phyloP scores from a whole-genome alignment of 1,140 invertebrate genomes.

The Euwallacea similis region DNA sequence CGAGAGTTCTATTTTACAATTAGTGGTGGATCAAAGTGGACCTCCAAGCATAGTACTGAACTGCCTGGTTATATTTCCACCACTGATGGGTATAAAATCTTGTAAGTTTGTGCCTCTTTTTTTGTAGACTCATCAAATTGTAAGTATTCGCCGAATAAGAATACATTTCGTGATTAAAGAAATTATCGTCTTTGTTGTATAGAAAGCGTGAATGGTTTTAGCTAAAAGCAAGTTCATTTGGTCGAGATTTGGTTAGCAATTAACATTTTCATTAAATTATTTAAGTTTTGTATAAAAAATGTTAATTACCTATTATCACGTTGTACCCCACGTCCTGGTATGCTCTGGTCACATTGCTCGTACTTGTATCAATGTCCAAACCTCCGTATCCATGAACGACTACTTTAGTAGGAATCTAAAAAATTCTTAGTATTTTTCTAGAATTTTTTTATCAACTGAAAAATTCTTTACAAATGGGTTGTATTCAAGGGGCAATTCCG shows the following conservation, averaged over 20 bases:
- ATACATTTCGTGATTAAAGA: too few relatives aligned
- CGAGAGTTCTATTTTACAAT: too few relatives aligned
- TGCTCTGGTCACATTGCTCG: slow-evolving; percentile 44
- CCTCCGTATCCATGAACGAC: slow-evolving; percentile 51
- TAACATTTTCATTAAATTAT: slow-evolving; percentile 4
- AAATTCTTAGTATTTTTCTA: background rate
- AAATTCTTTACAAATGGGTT: slow-evolving; percentile 22
- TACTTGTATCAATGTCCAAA: slow-evolving; percentile 43
- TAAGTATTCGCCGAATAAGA: too few relatives aligned
- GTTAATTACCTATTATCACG: slow-evolving; percentile 45
- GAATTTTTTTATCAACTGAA: background rate
- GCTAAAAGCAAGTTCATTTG: background rate
- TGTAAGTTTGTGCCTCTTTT: too few relatives aligned
- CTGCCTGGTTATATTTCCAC: too few relatives aligned
- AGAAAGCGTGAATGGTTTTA: too few relatives aligned
- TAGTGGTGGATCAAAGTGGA: too few relatives aligned
- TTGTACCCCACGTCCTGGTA: slow-evolving; percentile 47
- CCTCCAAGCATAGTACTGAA: too few relatives aligned
- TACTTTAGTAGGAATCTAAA: slow-evolving; percentile 44
- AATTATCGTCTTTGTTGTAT: too few relatives aligned
- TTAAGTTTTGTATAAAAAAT: background rate
- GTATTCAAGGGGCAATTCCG: slow-evolving; percentile 37
- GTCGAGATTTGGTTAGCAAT: background rate
- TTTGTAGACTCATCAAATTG: too few relatives aligned
- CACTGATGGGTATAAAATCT: too few relatives aligned